Base-by-base conservation (phyloP, 1,140 invertebrate genomes). In the Eupeodes corollae region DNA sequence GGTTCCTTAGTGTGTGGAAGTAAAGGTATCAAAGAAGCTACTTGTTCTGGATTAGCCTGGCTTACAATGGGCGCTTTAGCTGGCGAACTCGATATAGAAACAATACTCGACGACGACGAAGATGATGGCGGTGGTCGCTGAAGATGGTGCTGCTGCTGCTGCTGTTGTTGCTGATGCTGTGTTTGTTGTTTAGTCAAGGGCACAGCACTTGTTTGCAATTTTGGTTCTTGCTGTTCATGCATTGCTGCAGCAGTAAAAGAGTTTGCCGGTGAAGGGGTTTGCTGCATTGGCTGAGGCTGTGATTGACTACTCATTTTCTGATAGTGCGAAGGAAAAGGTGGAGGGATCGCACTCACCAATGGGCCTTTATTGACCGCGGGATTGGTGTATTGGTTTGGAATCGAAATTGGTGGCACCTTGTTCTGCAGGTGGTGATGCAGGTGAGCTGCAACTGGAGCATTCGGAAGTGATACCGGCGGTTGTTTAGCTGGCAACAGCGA, bases 401-500 rank as follows among this genome's bases (percentile, higher is more conserved):
- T 37, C 13, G 35, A 37, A 16, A 37, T 16, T 37, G 35, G 13
- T 11, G 35, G 35, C 15, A 14, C 21, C 8, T 26, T 26, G 8
- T 26, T 26, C 8, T 26, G 34, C 12, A 35, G 10, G 5, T n/a
- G 12, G 5, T 35, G 48, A 43, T 52, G 47, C 33, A 49, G 47
- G 19, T 52, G 51, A 30, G 47, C 46, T 14, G 42, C 46, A 42
- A 40, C 37, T 31, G 44, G 47, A 18, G 38, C 12, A 21, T 42
- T 13, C 5, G 50, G 14, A 35, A 15, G 14, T 35, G 12, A 37
- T 5, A 39, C n/a, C 13, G 37, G 26, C n/a, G 46, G 2, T 1
- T 34, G 42, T 35, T 52, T 52, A 5, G 47, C 33, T 35, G 51
- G 44, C 12, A 46, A 21, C 15, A 52, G 39, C n/a, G 47, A 52